These are phyloP conservation scores for Charina bottae DNA, from an alignment of 2,113 vertebrate genomes.

Conservation along the genomic window DNA sequence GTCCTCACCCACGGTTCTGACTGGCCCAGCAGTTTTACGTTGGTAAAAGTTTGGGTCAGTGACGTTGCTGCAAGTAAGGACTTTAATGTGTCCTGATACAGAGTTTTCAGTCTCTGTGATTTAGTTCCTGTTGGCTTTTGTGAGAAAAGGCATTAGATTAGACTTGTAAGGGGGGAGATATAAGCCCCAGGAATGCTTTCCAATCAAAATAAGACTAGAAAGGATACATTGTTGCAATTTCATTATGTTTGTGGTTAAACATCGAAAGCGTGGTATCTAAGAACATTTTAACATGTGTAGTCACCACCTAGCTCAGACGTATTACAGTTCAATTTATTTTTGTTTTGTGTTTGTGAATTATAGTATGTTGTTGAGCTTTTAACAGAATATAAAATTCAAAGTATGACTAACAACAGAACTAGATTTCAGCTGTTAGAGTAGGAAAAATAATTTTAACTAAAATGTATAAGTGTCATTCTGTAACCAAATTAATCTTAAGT, in stretches of 20 bases:
- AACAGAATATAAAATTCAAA: background rate
- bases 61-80: slow-evolving; percentile 66
- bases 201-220: slow-evolving; percentile 77
- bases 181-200: slow-evolving; percentile 59
- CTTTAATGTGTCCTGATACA: slow-evolving; percentile 62
- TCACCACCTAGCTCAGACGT: slow-evolving; percentile 66
- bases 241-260: slow-evolving; percentile 76
- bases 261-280: slow-evolving; percentile 72
- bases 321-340: slow-evolving; percentile 74
- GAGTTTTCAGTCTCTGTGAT: slow-evolving; percentile 56
- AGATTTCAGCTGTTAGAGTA: background rate
- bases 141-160: slow-evolving; percentile 76
- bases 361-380: slow-evolving; percentile 52
- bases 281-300: slow-evolving; percentile 72
- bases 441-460: slow-evolving; percentile 3
- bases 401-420: background rate
- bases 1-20: background rate
- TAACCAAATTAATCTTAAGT: background rate
- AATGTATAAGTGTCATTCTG: background rate
- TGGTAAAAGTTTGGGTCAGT: slow-evolving; percentile 20
- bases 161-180: slow-evolving; percentile 68
- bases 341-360: slow-evolving; percentile 64
- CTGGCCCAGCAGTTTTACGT: slow-evolving; percentile 58
- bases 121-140: slow-evolving; percentile 65
- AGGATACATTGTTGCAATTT: slow-evolving; percentile 74